Evolutionary conservation across 2,888 invertebrate species (phyloP), one percentile per base, ranked within the genome.

Genomic region (Nesidiocoris tenuis): DNA sequence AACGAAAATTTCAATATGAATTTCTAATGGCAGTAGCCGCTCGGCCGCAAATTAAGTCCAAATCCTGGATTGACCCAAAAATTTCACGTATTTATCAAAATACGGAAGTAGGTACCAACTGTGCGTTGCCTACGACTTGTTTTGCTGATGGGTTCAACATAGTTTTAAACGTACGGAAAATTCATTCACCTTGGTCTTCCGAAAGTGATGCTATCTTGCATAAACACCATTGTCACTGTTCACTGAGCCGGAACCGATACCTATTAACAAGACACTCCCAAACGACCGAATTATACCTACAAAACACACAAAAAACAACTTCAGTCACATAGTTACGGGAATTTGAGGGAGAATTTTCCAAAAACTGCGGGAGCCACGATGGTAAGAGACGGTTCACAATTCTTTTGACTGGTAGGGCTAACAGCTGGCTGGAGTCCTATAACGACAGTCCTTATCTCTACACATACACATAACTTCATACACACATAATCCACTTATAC

Each of bases 191-290:
- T 57, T 23, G 59, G 70, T 18, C 24, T 70, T 3, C 70, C 9
- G 59, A 59, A 18, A 2, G n/a, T 59, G 7, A 67, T 25, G 56
- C 70, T 57, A 18, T 70, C 70, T 17, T 59, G 59, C n/a, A 70
- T 70, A 59, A 70, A 70, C 70, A 57, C 70, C 70, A 70, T 70
- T n/a, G 2, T 67, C 67, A 56, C 39, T 39, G 5, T 7, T 12
- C 39, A 12, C 5, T 39, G 12, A 12, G 12, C 3, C 39, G 12
- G 5, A 39, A 39, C 39, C 39, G n/a, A n/a, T n/a, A n/a, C n/a
- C n/a, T n/a, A n/a, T n/a, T n/a, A n/a, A n/a, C n/a, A n/a, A n/a
- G n/a, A n/a, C n/a, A n/a, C n/a, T n/a, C n/a, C n/a, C n/a, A n/a
- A n/a, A n/a, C n/a, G n/a, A n/a, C n/a, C n/a, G n/a, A n/a, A n/a